Evolutionary conservation across 2,113 vertebrate species (phyloP), one percentile per base, ranked within the genome.

Genomic region (Craseonycteris thonglongyai): DNA sequence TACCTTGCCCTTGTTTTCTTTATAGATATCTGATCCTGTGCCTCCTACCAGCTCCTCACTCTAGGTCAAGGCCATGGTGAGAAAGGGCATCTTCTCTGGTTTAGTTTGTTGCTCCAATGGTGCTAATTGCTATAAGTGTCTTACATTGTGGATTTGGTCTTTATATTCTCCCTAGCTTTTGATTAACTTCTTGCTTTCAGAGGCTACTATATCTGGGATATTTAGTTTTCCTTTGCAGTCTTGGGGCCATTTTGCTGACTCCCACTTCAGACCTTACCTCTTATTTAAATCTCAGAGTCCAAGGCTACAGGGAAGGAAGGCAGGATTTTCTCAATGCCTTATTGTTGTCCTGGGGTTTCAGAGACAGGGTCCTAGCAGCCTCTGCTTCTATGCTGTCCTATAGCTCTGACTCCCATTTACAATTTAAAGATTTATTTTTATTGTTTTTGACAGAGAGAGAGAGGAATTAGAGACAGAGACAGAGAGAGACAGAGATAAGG

Each of bases 361-460:
- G 83, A 54, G 18, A 49, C 0, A 12, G 40, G 0, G 24, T 21
- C 10, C 0, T 40, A n/a, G 71, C 19, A 42, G 28, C 18, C 3
- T 68, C 33, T 74, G 24, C 19, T 74, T 51, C 42, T 28, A 0
- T 3, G 7, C 24, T 30, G 6, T 45, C 16, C 8, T 2, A 3
- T 38, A n/a, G n/a, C 33, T 72, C 42, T 47, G 61, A 35, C 28
- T 30, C 26, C 33, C 24, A 35, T 28, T 40, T 35, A 11, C 19
- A 30, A 0, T 0, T n/a, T n/a, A n/a, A n/a, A n/a, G n/a, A n/a
- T n/a, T n/a, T n/a, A n/a, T n/a, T n/a, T n/a, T n/a, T n/a, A n/a
- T n/a, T n/a, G n/a, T n/a, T n/a, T n/a, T n/a, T n/a, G n/a, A n/a
- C n/a, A n/a, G n/a, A n/a, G n/a, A n/a, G n/a, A n/a, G n/a, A n/a